A percentile compares a stretch with the other conserved stretches of the same genome.
Conservation (phyloP, 2,888 invertebrate genomes). For the Zele albiditarsus region DNA sequence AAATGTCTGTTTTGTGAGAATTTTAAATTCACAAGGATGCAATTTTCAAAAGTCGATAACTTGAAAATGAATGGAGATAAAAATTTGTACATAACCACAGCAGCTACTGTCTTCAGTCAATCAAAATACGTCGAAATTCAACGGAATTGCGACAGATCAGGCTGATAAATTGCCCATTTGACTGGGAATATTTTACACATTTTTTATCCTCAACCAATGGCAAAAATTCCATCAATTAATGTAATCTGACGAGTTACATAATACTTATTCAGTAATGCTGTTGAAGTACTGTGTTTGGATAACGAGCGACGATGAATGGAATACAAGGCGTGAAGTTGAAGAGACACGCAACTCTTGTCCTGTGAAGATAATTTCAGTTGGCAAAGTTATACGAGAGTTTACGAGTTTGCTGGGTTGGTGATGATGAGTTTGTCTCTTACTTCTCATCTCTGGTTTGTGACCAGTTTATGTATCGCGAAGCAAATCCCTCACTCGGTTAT, state of each 20-base stretch:
- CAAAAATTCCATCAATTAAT: too few species aligned
- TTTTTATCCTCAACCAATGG: too few species aligned
- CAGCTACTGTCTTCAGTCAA: too few species aligned
- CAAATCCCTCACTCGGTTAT: constrained; percentile 4
- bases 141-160: too few species aligned
- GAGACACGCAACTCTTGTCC: not conserved
- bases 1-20: too few species aligned
- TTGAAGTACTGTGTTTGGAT: constrained; percentile 1
- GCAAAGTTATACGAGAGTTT: constrained; percentile 1
- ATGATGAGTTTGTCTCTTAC: not conserved
- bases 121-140: not conserved
- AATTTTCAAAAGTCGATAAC: too few species aligned
- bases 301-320: constrained; percentile 14
- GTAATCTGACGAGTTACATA: too few species aligned
- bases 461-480: constrained; percentile 4
- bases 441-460: not conserved
- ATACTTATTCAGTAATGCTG: not conserved
- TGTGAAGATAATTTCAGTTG: not conserved
- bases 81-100: too few species aligned
- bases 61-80: too few species aligned
- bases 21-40: too few species aligned
- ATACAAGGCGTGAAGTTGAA: constrained; percentile 15
- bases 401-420: constrained; percentile 5
- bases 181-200: too few species aligned
- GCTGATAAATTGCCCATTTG: too few species aligned